Percentiles rank a stretch among this genome's conserved stretches.
These are phyloP conservation scores for Coregonus clupeaformis DNA, from an alignment of 2,113 vertebrate species.

Conservation along the genomic window DNA sequence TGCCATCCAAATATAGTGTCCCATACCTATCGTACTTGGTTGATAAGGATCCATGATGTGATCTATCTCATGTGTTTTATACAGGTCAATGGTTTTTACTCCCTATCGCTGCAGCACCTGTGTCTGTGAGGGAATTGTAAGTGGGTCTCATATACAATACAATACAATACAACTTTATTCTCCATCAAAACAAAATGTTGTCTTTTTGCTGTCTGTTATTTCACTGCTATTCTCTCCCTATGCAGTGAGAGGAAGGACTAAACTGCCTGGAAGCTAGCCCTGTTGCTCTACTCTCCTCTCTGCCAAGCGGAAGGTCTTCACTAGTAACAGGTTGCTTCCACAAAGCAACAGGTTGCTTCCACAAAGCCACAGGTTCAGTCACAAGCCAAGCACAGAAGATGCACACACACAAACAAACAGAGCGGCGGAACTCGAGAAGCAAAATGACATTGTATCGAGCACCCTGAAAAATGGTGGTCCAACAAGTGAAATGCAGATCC, in stretches of 20 bases:
- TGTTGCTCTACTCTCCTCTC: neutral
- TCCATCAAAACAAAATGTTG: neutral
- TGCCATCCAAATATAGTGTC: neutral
- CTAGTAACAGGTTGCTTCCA: neutral
- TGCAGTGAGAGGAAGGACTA: neutral
- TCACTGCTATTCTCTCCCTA: neutral
- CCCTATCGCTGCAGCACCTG: too few relatives aligned
- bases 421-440: slow-evolving; percentile 40
- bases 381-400: neutral
- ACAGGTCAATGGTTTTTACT: neutral
- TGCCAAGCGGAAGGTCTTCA: neutral
- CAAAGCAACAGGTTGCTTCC: slow-evolving; percentile 5
- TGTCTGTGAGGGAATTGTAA: neutral
- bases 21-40: too few relatives aligned
- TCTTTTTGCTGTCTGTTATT: neutral
- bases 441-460: slow-evolving; percentile 60
- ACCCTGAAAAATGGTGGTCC: slow-evolving; percentile 51
- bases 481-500: slow-evolving; percentile 64
- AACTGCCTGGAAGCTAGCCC: neutral
- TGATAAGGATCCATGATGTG: neutral
- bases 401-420: slow-evolving; percentile 2
- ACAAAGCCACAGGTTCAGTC: neutral
- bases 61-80: neutral
- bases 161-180: too few relatives aligned
- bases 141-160: too few relatives aligned